Conservation (phyloP, 2,797 vertebrate species). For the Gallinago nigripennis region DNA sequence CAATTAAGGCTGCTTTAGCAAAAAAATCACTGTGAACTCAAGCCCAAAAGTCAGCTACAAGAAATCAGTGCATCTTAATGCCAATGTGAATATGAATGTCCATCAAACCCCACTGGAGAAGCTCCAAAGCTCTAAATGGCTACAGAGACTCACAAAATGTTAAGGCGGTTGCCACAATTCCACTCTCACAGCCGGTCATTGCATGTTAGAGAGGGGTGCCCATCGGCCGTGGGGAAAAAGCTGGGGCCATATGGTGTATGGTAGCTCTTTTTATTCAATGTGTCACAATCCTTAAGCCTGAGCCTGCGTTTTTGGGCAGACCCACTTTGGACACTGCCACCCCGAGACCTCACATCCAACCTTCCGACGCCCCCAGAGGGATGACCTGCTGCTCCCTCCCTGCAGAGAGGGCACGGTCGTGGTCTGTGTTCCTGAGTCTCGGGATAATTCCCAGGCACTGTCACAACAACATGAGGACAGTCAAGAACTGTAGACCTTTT, state of each 20-base stretch:
- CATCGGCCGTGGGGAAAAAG: not conserved
- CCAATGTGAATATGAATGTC: not conserved
- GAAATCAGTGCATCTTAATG: not conserved
- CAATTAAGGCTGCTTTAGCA: not conserved
- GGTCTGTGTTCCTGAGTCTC: accelerated
- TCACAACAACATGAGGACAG: not conserved
- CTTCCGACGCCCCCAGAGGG: not conserved
- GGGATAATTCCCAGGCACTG: too few species aligned
- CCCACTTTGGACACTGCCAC: too few species aligned
- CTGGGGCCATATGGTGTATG: not conserved
- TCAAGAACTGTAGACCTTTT: not conserved
- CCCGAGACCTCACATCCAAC: not conserved
- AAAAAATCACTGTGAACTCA: not conserved
- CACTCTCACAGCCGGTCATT: accelerated
- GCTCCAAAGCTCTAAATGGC: not conserved
- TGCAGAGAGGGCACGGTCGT: not conserved
- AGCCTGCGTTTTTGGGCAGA: not conserved
- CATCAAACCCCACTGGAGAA: not conserved
- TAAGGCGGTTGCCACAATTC: not conserved
- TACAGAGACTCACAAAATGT: not conserved
- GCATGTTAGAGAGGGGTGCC: not conserved
- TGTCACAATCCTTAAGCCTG: not conserved
- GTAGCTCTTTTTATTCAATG: not conserved
- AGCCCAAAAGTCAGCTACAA: not conserved
- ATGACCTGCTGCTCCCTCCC: not conserved